A percentile compares a stretch with the other conserved stretches of the same genome.
These are phyloP conservation scores for Hemithea aestivaria DNA, from an alignment of 2,888 invertebrate species.

Conservation along the genomic window DNA sequence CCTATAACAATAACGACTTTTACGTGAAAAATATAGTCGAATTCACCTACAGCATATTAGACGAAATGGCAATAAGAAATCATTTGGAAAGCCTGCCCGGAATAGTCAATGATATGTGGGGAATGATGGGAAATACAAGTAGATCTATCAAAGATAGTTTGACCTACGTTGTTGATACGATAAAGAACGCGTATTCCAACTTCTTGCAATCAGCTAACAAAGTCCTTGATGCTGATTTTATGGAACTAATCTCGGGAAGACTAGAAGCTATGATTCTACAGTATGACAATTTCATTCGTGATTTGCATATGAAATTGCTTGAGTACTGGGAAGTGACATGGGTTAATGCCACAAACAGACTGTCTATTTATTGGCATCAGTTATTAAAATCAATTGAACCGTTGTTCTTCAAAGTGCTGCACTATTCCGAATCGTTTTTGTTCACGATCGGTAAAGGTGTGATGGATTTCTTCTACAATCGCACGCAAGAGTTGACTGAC, in stretches of 20 bases:
- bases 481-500: slow-evolving; percentile 87
- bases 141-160: slow-evolving; percentile 87
- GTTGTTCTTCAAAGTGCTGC: slow-evolving; percentile 85
- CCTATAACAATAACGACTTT: slow-evolving; percentile 90
- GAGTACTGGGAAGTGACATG: slow-evolving; percentile 87
- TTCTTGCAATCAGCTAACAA: slow-evolving; percentile 83
- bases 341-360: slow-evolving; percentile 81
- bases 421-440: slow-evolving; percentile 85
- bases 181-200: slow-evolving; percentile 85
- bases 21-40: slow-evolving; percentile 88
- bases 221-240: slow-evolving; percentile 86
- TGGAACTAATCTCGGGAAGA: slow-evolving; percentile 84
- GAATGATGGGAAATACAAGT: slow-evolving; percentile 91
- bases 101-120: slow-evolving; percentile 90
- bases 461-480: slow-evolving; percentile 88
- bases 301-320: slow-evolving; percentile 82
- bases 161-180: slow-evolving; percentile 84
- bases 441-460: slow-evolving; percentile 87
- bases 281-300: slow-evolving; percentile 88
- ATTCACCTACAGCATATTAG: slow-evolving; percentile 83
- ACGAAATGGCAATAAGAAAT: slow-evolving; percentile 87
- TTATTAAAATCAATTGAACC: slow-evolving; percentile 87
- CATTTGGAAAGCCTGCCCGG: slow-evolving; percentile 89
- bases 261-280: slow-evolving; percentile 85
- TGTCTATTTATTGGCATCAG: slow-evolving; percentile 86